Evolutionary conservation across 1,140 invertebrate genomes (phyloP).

Genomic region (Sycophila sp.): DNA sequence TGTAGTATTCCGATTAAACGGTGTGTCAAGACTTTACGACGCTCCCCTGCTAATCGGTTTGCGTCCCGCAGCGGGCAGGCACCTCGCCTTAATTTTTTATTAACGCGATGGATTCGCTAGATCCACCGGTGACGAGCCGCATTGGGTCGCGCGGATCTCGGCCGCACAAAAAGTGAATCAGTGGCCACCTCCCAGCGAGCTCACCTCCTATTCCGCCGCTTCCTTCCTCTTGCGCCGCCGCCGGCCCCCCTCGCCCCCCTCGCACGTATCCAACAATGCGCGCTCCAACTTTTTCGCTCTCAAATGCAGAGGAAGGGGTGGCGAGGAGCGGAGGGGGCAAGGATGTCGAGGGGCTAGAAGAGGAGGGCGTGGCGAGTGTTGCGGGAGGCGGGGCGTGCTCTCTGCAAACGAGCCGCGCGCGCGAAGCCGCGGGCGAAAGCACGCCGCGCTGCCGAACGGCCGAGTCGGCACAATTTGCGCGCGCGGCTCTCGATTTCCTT

Average conservation of each 20-base stretch:
- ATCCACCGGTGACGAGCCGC: background rate
- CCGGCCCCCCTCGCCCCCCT: background rate
- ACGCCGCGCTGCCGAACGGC: background rate
- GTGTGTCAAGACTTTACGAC: too few species aligned
- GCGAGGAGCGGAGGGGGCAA: background rate
- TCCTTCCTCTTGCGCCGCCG: background rate
- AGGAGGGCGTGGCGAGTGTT: conserved; percentile 18
- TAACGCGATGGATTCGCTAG: background rate
- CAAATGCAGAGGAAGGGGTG: background rate
- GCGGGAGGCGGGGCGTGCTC: conserved; percentile 18
- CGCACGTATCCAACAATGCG: background rate
- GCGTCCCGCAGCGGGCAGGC: too few species aligned
- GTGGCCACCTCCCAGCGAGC: background rate
- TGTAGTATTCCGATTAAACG: too few species aligned
- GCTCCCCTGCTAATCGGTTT: too few species aligned
- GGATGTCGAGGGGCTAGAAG: conserved; percentile 18
- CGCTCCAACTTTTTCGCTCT: background rate
- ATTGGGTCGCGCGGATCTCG: background rate
- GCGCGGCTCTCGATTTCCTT: background rate
- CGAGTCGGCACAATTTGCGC: background rate
- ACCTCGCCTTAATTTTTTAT: too few species aligned
- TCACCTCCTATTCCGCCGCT: background rate
- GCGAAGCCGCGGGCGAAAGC: too few species aligned
- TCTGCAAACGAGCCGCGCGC: background rate
- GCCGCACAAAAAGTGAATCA: conserved; percentile 8